Base-by-base conservation (phyloP, 2,888 invertebrate species). In the Drosophila koepferae region DNA sequence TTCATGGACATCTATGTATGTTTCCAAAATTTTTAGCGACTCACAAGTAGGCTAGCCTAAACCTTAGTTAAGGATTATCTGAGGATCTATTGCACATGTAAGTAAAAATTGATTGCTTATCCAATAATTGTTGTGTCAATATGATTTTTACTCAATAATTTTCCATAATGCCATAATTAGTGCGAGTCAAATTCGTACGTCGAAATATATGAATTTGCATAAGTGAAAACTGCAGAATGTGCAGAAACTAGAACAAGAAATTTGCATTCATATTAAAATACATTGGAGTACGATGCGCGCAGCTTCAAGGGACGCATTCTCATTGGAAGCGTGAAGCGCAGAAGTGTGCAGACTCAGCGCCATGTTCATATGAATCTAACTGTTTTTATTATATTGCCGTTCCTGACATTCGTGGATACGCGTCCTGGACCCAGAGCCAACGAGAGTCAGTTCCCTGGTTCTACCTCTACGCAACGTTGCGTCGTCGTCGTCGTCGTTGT, bases 81-180 rank as follows among this genome's bases (percentile, higher is more conserved):
- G 2, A 14, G 12, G 43, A 58, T 58, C 56, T 20, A 14, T 41
- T 18, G 7, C 2, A 12, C 23, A 10, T 5, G 5, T 2, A n/a
- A 7, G 7, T n/a, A n/a, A 23, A 20, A n/a, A 41, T 31, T 14
- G 18, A 14, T 31, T 28, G 20, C 3, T 3, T 31, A 20, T 51
- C 66, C 69, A 60, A 79, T 41, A 44, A 38, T 64, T 53, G 54
- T 72, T 56, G 38, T 43, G 55, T 91, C 86, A 84, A 66, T 49
- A 74, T 71, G 65, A 86, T 83, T 83, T 89, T 81, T 70, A 73
- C 89, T 86, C 77, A 86, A 82, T 88, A 80, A 75, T 86, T 82
- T 88, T 61, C 63, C 64, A 88, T 77, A 72, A 65, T n/a, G 36
- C 41, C 53, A 34, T 61, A 69, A 49, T 63, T 67, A 60, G 56